Conservation (phyloP, 53 echinoderm and acorn worm genomes). For the Echinometra lucunter region DNA sequence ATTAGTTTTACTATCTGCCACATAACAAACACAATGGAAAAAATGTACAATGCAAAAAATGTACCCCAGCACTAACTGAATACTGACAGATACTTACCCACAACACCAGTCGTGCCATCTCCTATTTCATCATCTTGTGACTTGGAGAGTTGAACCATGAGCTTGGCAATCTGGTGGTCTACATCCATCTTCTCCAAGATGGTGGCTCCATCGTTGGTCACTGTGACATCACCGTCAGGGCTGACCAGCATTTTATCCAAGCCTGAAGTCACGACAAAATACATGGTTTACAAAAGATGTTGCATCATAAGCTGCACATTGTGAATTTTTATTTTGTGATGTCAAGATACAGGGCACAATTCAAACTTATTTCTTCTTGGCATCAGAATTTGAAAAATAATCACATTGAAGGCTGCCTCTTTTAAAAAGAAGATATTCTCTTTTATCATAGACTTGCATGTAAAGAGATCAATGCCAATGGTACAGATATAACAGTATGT, state of each 20-base stretch:
- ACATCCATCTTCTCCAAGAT: constrained; percentile 97
- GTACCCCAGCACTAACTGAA: not conserved
- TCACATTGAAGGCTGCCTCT: not conserved
- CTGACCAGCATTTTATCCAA: constrained; percentile 98
- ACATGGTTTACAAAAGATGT: not conserved
- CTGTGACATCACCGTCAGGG: constrained; percentile 97
- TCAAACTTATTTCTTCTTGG: too few relatives aligned
- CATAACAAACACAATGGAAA: too few relatives aligned
- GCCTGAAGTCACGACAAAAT: constrained; percentile 63
- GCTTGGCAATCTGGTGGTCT: constrained; percentile 96
- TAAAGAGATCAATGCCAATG: not conserved
- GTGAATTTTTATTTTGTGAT: too few relatives aligned
- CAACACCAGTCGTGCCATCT: constrained; percentile 98
- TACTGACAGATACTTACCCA: constrained; percentile 74
- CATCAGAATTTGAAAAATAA: too few relatives aligned
- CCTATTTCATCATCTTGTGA: constrained; percentile 99
- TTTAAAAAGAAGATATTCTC: not conserved
- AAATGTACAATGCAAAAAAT: too few relatives aligned
- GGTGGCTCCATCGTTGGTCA: constrained; percentile 98
- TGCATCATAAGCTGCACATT: not conserved
- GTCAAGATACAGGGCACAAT: too few relatives aligned
- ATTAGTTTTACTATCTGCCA: not conserved
- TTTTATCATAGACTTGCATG: not conserved
- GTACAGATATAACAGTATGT: not conserved
- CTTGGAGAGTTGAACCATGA: constrained; percentile 97